phyloP scores from a whole-genome alignment of 37 sponge, comb jelly and placozoan genomes.

The Tethya wilhelma region DNA sequence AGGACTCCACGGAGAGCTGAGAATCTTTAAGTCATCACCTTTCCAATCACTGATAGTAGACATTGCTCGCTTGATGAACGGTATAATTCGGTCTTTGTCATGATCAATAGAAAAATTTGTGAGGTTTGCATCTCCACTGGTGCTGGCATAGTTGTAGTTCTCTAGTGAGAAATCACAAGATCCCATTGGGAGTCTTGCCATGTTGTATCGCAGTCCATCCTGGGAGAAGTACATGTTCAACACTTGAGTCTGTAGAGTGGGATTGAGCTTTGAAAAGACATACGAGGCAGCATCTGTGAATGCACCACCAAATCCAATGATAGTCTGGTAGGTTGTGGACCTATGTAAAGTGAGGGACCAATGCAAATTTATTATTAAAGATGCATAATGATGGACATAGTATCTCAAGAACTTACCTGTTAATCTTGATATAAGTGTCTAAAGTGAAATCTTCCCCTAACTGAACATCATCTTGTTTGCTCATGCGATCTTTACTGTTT shows the following conservation, averaged over 20 bases:
- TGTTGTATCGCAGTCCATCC: constrained; percentile 71
- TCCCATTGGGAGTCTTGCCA: constrained; percentile 83
- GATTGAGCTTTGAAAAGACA: constrained; percentile 62
- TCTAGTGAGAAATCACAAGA: constrained; percentile 77
- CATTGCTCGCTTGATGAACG: constrained; percentile 66
- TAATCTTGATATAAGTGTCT: constrained; percentile 24
- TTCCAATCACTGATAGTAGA: constrained; percentile 40
- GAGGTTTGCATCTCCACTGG: constrained; percentile 55
- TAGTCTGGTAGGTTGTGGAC: constrained; percentile 51
- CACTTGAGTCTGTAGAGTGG: constrained; percentile 53
- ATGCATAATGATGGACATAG: too few species aligned
- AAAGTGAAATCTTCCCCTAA: constrained; percentile 56
- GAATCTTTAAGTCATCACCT: constrained; percentile 54
- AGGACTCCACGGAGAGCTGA: constrained; percentile 85
- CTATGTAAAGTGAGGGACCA: too few species aligned
- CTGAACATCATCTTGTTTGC: constrained; percentile 19
- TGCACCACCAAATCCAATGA: constrained; percentile 89
- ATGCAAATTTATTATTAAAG: too few species aligned
- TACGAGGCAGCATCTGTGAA: constrained; percentile 87
- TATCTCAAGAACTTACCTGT: too few species aligned
- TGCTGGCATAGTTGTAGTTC: constrained; percentile 78
- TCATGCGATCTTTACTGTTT: constrained; percentile 60
- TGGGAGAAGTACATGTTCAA: constrained; percentile 82
- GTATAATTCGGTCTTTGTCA: constrained; percentile 66
- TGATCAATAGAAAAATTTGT: constrained; percentile 69